Conservation (phyloP, 2,888 invertebrate genomes). For the Thecophora atra region DNA sequence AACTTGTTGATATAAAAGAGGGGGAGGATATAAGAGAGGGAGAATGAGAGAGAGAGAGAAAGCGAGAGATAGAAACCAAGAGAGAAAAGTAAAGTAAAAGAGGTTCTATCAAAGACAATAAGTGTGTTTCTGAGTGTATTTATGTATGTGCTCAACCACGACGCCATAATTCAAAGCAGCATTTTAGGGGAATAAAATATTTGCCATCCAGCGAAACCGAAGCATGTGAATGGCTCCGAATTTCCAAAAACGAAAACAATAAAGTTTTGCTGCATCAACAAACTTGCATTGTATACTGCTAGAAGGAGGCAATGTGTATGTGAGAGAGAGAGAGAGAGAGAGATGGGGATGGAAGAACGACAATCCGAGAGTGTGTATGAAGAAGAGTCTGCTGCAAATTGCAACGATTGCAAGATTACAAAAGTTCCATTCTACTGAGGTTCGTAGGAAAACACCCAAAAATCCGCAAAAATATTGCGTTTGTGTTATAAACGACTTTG, state of each 20-base stretch:
- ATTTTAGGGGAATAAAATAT: slow-evolving; percentile 38
- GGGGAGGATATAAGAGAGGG: not conserved
- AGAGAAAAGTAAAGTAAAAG: too few species aligned
- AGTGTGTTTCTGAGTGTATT: not conserved
- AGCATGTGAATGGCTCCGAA: not conserved
- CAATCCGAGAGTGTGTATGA: too few species aligned
- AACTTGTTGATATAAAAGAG: not conserved
- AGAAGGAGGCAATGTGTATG: not conserved
- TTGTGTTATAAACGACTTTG: too few species aligned
- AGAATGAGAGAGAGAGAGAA: too few species aligned
- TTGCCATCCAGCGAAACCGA: slow-evolving; percentile 11
- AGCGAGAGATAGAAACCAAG: too few species aligned
- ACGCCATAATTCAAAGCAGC: slow-evolving; percentile 36
- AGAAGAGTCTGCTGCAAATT: slow-evolving; percentile 37
- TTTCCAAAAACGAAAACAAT: not conserved
- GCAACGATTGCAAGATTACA: slow-evolving; percentile 40
- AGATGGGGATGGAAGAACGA: too few species aligned
- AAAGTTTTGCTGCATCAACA: not conserved
- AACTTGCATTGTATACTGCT: not conserved
- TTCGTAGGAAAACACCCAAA: too few species aligned
- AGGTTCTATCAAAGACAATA: not conserved
- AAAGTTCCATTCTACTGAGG: too few species aligned
- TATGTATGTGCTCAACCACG: slow-evolving; percentile 9
- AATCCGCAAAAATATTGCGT: too few species aligned
- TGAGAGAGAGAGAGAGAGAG: not conserved